Evolutionary conservation across 2,888 invertebrate genomes (phyloP), one percentile per base, ranked within the genome.

Genomic region (Poecilus cupreus): DNA sequence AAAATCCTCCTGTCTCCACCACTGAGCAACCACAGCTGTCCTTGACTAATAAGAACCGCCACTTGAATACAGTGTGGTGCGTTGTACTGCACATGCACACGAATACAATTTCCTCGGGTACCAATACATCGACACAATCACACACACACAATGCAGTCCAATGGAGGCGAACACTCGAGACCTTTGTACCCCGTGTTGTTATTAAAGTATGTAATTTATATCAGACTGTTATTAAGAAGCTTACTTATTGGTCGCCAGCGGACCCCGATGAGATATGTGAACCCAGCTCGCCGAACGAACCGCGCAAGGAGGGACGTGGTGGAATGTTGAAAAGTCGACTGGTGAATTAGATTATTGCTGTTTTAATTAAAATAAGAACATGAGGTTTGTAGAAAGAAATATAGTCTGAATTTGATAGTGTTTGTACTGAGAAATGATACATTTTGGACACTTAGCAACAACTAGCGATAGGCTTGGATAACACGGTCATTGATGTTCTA

Each of bases 181-280:
- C 77, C 77, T 60, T 77, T 77, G 77, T 77, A 60, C 77, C 60
- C 77, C 10, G 51, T n/a, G 26, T 49, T 54, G 54, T 77, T 77
- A 77, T 60, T 77, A 60, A 77, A 77, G 22, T 77, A 57, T 60
- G 39, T 77, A 77, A 77, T 77, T 78, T 78, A 68, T 78, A 60
- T 78, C 64, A 68, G 46, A 16, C 32, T 49, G 78, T 49, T 78
- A 78, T 78, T 68, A 78, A 78, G 78, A 78, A 78, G 68, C 32
- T 78, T 78, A 78, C 22, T 76, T 54, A 57, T 76, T 76, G 57
- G 75, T 76, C 57, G 76, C 37, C 20, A 49, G 60, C 43, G 72
- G 64, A 6, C 32, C 37, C 51, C 51, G 32, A 37, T 68, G 64
- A 68, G 37, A 68, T 39, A 68, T 68, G 64, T 32, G 24, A 11